phyloP scores from a whole-genome alignment of 2,113 vertebrate genomes.

The Mirounga angustirostris region DNA sequence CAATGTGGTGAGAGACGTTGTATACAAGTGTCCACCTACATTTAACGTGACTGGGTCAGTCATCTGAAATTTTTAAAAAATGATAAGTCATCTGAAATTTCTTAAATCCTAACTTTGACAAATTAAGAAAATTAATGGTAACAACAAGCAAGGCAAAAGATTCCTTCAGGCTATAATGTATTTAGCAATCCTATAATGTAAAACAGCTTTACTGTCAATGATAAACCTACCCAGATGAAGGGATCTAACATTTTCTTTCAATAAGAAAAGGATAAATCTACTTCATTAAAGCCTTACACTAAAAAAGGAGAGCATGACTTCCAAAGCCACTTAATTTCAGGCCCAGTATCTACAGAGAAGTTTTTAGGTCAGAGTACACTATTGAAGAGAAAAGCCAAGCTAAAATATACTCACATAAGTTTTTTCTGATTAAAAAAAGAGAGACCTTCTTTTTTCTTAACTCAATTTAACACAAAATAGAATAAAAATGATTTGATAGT shows the following conservation, averaged over 20 bases:
- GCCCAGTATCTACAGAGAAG: neutral
- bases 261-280: neutral
- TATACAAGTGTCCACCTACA: slow-evolving; percentile 94
- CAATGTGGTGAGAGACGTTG: slow-evolving; percentile 93
- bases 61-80: slow-evolving; percentile 89
- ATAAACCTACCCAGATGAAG: neutral
- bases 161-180: neutral
- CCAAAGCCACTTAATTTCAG: neutral
- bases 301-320: slow-evolving; percentile 6
- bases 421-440: slow-evolving; percentile 23
- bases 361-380: neutral
- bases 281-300: neutral
- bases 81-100: slow-evolving; percentile 47
- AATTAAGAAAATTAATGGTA: slow-evolving; percentile 42
- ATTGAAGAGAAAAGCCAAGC: neutral
- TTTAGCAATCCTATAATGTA: neutral
- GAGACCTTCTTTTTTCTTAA: neutral
- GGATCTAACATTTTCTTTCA: neutral
- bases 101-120: slow-evolving; percentile 57
- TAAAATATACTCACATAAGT: slow-evolving; percentile 28
- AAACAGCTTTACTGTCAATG: slow-evolving; percentile 6
- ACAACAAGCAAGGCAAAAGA: slow-evolving; percentile 20
- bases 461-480: slow-evolving; percentile 44
- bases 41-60: slow-evolving; percentile 94
- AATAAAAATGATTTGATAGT: slow-evolving; percentile 56